Conservation (phyloP, 2,113 vertebrate species). For the Megaceryle torquata region DNA sequence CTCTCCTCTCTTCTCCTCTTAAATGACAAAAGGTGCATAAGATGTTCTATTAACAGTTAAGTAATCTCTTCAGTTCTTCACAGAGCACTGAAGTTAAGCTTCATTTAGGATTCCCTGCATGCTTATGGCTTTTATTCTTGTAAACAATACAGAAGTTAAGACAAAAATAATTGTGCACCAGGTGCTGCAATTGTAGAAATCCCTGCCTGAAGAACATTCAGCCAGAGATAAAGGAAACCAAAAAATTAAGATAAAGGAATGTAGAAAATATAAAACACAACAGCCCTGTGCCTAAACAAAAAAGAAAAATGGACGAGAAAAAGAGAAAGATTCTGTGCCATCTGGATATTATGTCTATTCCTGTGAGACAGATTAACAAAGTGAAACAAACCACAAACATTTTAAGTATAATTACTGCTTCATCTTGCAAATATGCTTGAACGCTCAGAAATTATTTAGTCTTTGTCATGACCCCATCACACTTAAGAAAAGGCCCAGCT, state of each 20-base stretch:
- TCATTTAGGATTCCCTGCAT: not conserved
- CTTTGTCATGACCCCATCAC: not conserved
- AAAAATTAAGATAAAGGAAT: not conserved
- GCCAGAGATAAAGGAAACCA: not conserved
- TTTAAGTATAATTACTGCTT: not conserved
- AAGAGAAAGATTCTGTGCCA: not conserved
- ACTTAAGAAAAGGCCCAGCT: not conserved
- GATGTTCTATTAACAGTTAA: not conserved
- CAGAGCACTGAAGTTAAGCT: not conserved
- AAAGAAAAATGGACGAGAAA: too few species aligned
- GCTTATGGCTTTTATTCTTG: not conserved
- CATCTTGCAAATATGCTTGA: not conserved
- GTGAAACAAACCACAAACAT: not conserved
- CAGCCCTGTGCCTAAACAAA: not conserved
- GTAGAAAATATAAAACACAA: not conserved
- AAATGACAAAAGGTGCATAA: not conserved
- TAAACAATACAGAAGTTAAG: not conserved
- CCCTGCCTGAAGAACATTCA: not conserved
- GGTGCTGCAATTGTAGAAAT: conserved; percentile 23
- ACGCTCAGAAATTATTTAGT: not conserved
- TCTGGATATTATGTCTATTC: not conserved
- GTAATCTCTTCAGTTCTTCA: not conserved
- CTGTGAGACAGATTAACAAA: not conserved
- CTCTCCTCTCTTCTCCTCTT: not conserved
- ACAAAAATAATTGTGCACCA: conserved; percentile 24